Evolutionary conservation across 2,888 invertebrate genomes (phyloP).

Genomic region (Dasypogon diadema): DNA sequence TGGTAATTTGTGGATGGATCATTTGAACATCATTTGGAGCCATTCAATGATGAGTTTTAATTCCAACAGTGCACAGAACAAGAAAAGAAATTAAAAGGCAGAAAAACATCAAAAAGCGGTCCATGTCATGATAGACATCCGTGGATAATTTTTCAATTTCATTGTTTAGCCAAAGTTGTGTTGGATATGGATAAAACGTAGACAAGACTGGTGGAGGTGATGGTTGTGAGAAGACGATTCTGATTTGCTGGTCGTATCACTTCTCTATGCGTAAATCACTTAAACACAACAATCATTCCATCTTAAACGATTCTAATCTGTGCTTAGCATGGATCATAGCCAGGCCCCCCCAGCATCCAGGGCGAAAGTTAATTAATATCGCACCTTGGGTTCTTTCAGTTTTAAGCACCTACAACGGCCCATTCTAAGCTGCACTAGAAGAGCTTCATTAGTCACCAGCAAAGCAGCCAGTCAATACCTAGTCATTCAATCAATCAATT

Average conservation of each 20-base stretch:
- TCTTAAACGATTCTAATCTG: constrained; percentile 45
- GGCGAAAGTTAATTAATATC: constrained; percentile 51
- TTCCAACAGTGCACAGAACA: constrained; percentile 32
- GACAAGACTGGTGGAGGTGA: not conserved
- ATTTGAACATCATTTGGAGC: not conserved
- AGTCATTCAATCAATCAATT: constrained; percentile 44
- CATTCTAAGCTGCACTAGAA: not conserved
- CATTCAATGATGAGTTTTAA: constrained; percentile 10
- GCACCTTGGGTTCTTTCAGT: constrained; percentile 41
- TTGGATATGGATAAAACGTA: not conserved
- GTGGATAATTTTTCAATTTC: constrained; percentile 50
- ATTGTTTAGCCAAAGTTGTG: constrained; percentile 28
- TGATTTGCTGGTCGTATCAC: constrained; percentile 38
- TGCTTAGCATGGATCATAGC: constrained; percentile 29
- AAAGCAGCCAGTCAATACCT: constrained; percentile 23
- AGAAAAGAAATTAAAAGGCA: constrained; percentile 43
- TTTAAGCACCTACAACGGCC: constrained; percentile 7
- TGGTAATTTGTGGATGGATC: constrained; percentile 23
- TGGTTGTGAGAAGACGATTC: too few relatives aligned
- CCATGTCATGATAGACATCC: constrained; percentile 49
- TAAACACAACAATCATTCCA: constrained; percentile 32
- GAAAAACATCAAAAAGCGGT: constrained; percentile 40
- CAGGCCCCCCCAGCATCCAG: constrained; percentile 38
- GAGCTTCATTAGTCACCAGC: constrained; percentile 31
- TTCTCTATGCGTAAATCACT: constrained; percentile 42